These are phyloP conservation scores for Trinectes maculatus DNA, from an alignment of 2,113 vertebrate species.

Conservation along the genomic window DNA sequence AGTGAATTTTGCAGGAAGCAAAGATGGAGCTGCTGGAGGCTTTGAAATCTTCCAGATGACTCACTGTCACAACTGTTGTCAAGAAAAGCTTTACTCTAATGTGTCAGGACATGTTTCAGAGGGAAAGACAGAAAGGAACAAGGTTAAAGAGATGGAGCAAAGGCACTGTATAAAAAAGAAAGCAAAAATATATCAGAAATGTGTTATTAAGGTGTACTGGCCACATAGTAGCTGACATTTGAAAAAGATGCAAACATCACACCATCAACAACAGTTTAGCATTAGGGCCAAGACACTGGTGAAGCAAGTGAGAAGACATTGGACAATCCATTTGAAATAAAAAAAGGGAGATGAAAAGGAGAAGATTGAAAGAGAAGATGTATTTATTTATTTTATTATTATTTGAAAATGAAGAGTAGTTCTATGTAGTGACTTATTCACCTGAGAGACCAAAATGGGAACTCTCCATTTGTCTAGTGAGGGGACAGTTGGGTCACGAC, in stretches of 20 bases:
- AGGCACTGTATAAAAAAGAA: background rate
- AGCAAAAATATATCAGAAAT: background rate
- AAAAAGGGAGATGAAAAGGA: constrained; percentile 25
- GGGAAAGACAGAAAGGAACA: constrained; percentile 2
- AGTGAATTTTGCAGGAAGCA: constrained; percentile 27
- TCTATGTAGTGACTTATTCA: constrained; percentile 33
- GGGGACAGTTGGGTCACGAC: constrained; percentile 24
- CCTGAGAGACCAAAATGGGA: constrained; percentile 21
- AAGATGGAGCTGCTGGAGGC: constrained; percentile 27
- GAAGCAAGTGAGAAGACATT: too few relatives aligned
- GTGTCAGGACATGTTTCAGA: constrained; percentile 12
- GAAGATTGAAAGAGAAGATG: constrained; percentile 7
- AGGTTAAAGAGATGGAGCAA: constrained; percentile 20
- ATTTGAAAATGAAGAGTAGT: constrained; percentile 3
- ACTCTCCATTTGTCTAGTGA: constrained; percentile 4
- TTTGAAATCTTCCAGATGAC: constrained; percentile 54
- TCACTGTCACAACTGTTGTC: constrained; percentile 46
- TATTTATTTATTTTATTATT: background rate
- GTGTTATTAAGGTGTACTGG: background rate
- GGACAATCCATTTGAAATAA: background rate
- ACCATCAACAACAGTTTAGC: constrained; percentile 5
- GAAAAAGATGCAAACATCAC: background rate
- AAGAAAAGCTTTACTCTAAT: constrained; percentile 23
- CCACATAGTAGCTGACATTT: background rate
- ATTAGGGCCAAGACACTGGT: constrained; percentile 3